phyloP scores from a whole-genome alignment of 1,140 invertebrate species.

The Drosophila bipectinata region DNA sequence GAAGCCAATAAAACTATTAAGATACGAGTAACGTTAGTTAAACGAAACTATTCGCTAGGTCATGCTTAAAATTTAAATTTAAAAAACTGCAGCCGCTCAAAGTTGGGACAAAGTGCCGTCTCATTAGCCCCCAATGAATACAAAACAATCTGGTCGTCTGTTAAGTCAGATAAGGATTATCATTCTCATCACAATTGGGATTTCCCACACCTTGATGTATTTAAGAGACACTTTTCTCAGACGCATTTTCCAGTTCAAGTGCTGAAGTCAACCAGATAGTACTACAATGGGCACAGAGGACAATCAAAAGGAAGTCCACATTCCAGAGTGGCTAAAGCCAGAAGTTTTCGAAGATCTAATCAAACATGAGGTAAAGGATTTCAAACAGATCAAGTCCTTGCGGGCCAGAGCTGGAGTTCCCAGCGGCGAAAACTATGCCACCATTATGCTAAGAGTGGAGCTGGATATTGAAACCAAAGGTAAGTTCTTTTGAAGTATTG shows the following conservation, averaged over 20 bases:
- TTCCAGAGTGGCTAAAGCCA: constrained; percentile 16
- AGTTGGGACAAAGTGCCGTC: background rate
- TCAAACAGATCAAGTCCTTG: constrained; percentile 55
- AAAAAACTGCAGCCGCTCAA: background rate
- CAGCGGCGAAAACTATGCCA: constrained; percentile 72
- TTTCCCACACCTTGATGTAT: background rate
- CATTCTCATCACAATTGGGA: background rate
- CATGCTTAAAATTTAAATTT: constrained; percentile 1
- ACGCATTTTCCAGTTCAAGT: background rate
- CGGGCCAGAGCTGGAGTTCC: constrained; percentile 44
- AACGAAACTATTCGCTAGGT: background rate
- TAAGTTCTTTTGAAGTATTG: background rate
- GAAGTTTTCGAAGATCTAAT: constrained; percentile 47
- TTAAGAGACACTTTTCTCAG: constrained; percentile 6
- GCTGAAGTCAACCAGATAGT: background rate
- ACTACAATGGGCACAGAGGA: constrained; percentile 5
- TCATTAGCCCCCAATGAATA: constrained; percentile 14
- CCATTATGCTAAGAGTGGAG: constrained; percentile 64
- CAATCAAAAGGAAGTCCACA: background rate
- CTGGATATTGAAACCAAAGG: constrained; percentile 58
- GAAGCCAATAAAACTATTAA: background rate
- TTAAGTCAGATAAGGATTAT: constrained; percentile 19
- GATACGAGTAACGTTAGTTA: background rate
- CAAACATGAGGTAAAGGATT: constrained; percentile 61
- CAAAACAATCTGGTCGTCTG: background rate